Conservation (phyloP, 2,113 vertebrate genomes). For the Australoheros scitulus region DNA sequence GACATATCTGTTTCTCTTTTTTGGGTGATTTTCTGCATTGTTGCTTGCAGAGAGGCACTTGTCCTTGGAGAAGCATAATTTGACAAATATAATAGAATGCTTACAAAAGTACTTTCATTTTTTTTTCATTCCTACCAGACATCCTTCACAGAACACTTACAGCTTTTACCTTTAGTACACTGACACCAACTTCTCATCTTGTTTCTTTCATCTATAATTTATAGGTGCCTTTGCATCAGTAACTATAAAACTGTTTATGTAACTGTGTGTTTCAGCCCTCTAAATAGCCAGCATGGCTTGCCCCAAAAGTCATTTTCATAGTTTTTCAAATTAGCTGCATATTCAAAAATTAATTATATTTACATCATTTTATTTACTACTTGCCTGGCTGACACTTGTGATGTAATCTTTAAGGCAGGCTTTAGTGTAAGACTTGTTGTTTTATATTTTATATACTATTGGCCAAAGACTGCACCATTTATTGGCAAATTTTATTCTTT, state of each 20-base stretch:
- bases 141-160: neutral
- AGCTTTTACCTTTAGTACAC: neutral
- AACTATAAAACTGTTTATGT: neutral
- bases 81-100: constrained; percentile 16
- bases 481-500: neutral
- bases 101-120: constrained; percentile 18
- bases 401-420: neutral
- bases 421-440: neutral
- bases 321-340: neutral
- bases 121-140: constrained; percentile 14
- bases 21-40: constrained; percentile 15
- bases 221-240: neutral
- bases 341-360: neutral
- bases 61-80: constrained; percentile 36
- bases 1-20: constrained; percentile 8
- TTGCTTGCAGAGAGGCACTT: constrained; percentile 22
- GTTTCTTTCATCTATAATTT: neutral
- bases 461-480: neutral
- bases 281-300: neutral
- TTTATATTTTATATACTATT: neutral
- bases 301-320: neutral
- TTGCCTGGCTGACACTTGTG: neutral
- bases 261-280: neutral
- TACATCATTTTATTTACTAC: neutral
- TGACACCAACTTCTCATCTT: neutral